phyloP scores from a whole-genome alignment of 2,888 invertebrate genomes.

The Aproaerema taeniolella region DNA sequence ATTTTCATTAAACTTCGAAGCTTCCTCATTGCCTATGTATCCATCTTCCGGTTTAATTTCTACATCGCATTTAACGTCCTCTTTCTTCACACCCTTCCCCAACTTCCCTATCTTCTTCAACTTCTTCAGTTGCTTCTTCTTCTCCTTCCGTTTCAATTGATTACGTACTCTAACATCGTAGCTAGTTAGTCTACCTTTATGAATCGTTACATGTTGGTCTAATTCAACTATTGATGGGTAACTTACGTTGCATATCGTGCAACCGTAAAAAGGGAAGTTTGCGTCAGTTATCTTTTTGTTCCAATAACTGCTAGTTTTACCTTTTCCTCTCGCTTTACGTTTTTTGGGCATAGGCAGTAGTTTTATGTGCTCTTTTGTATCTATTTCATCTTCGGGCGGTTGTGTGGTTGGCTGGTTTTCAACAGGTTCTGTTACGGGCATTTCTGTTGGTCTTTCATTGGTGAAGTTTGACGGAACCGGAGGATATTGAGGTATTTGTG shows the following conservation, averaged over 20 bases:
- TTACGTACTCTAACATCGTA: slow-evolving; percentile 57
- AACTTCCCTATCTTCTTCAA: slow-evolving; percentile 36
- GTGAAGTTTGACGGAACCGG: too few relatives aligned
- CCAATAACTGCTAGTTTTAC: slow-evolving; percentile 46
- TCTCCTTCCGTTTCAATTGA: slow-evolving; percentile 44
- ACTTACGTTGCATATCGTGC: slow-evolving; percentile 55
- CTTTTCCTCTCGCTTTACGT: slow-evolving; percentile 21
- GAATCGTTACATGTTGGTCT: slow-evolving; percentile 53
- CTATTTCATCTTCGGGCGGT: not conserved
- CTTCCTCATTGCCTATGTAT: slow-evolving; percentile 55
- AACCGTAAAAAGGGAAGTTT: slow-evolving; percentile 58
- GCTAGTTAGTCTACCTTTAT: slow-evolving; percentile 58
- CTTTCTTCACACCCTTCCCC: slow-evolving; percentile 26
- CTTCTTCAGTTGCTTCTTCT: slow-evolving; percentile 49
- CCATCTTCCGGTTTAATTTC: slow-evolving; percentile 68
- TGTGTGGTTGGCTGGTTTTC: not conserved
- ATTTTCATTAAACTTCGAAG: slow-evolving; percentile 28
- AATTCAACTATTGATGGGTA: slow-evolving; percentile 42
- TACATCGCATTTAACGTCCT: slow-evolving; percentile 26
- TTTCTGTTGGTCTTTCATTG: not conserved
- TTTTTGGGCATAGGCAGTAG: slow-evolving; percentile 12
- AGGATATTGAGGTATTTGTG: not conserved
- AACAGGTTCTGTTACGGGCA: not conserved
- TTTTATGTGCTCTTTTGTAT: slow-evolving; percentile 4
- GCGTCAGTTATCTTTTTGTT: slow-evolving; percentile 55